Conservation (phyloP, 1,140 invertebrate species). For the Dinoponera quadriceps region DNA sequence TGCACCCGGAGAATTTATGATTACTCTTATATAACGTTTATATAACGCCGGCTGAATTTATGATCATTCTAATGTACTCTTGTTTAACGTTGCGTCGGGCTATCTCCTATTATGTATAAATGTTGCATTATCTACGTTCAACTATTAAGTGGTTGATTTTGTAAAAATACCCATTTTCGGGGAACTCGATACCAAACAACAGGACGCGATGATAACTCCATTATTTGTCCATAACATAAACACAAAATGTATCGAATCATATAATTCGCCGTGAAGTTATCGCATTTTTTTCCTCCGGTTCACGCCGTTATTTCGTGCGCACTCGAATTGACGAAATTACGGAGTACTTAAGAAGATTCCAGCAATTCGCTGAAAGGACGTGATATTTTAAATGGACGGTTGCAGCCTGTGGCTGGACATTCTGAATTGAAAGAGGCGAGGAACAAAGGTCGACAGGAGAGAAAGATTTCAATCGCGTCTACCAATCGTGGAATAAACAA, state of each 20-base stretch:
- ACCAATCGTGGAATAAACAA: conserved; percentile 78
- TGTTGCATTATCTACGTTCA: conserved; percentile 38
- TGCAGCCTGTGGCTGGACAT: conserved; percentile 67
- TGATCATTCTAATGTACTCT: conserved; percentile 8
- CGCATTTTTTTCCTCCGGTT: too few species aligned
- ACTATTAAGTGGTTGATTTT: conserved; percentile 42
- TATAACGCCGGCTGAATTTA: conserved; percentile 28
- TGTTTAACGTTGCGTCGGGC: conserved; percentile 41
- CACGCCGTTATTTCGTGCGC: background rate
- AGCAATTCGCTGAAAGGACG: conserved; percentile 30
- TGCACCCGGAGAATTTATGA: conserved; percentile 54
- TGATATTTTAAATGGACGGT: conserved; percentile 69
- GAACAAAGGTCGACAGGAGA: conserved; percentile 68
- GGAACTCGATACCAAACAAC: background rate
- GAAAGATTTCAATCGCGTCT: conserved; percentile 80
- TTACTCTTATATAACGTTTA: conserved; percentile 29
- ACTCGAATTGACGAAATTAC: conserved; percentile 2
- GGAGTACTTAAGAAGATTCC: conserved; percentile 20
- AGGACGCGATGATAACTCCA: background rate
- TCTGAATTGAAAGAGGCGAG: conserved; percentile 65
- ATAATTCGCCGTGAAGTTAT: too few species aligned
- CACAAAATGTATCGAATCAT: too few species aligned
- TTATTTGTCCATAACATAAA: background rate
- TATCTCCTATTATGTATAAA: conserved; percentile 51
- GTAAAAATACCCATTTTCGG: conserved; percentile 27